phyloP scores from a whole-genome alignment of 2,113 vertebrate genomes.

The Lucifuga dentata region DNA sequence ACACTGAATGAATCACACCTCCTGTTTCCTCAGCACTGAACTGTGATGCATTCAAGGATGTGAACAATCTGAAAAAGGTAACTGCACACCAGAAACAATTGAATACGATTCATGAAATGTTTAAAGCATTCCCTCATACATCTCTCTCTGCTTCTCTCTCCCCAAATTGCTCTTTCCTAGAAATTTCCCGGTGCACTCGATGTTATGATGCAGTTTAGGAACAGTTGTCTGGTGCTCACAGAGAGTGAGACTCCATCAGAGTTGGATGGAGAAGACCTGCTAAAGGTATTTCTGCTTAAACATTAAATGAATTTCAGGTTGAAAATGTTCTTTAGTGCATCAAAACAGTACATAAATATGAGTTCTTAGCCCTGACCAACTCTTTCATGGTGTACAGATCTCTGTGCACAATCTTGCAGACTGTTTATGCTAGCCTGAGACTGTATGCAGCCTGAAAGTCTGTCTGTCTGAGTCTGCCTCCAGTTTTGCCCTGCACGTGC shows the following conservation, averaged over 20 bases:
- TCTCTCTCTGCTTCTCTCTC: neutral
- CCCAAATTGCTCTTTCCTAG: slow-evolving; percentile 38
- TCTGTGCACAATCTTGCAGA: slow-evolving; percentile 13
- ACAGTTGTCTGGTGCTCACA: slow-evolving; percentile 42
- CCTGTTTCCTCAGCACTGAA: slow-evolving; percentile 63
- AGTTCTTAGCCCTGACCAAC: too few relatives aligned
- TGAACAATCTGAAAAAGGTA: slow-evolving; percentile 46
- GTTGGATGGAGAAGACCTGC: slow-evolving; percentile 17
- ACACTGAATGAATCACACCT: neutral
- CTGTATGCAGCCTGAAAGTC: slow-evolving; percentile 47
- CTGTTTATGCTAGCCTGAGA: slow-evolving; percentile 47
- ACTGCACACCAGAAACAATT: neutral
- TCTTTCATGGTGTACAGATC: slow-evolving; percentile 14
- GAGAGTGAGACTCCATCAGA: neutral
- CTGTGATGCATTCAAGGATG: slow-evolving; percentile 47
- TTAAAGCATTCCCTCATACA: neutral
- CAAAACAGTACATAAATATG: slow-evolving; percentile 6
- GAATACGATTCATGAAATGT: neutral
- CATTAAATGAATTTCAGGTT: too few relatives aligned
- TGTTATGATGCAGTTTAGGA: slow-evolving; percentile 12
- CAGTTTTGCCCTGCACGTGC: slow-evolving; percentile 12
- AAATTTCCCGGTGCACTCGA: neutral
- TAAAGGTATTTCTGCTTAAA: slow-evolving; percentile 59
- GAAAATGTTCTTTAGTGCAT: neutral
- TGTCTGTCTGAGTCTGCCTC: slow-evolving; percentile 36